Percentiles rank a stretch among this genome's conserved stretches.
Evolutionary conservation across 2,888 invertebrate genomes (phyloP).

Genomic region (Rhogogaster chlorosoma): DNA sequence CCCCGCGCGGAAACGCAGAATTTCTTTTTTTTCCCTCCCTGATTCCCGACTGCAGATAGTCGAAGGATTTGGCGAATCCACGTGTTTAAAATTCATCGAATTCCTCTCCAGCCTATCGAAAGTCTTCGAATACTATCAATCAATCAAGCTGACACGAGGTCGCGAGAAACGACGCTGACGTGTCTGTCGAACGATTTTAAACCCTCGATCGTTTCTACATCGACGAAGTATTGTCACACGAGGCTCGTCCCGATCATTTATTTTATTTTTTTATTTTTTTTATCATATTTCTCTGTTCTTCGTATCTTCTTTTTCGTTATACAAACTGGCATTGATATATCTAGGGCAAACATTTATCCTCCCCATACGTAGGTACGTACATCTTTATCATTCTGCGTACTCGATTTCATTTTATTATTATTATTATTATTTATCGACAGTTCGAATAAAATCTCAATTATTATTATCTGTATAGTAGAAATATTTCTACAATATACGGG

Average conservation of each 20-base stretch:
- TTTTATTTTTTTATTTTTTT: neutral
- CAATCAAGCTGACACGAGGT: conserved; percentile 14
- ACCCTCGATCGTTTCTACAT: conserved; percentile 2
- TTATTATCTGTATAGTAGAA: neutral
- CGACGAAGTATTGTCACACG: conserved; percentile 9
- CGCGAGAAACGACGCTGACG: conserved; percentile 20
- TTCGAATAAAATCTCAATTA: no score
- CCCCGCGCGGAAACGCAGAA: neutral
- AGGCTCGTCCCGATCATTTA: neutral
- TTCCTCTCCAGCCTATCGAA: conserved; percentile 13
- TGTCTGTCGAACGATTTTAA: conserved; percentile 9
- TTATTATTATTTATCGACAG: neutral
- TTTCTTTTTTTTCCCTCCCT: neutral
- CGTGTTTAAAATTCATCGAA: conserved; percentile 33
- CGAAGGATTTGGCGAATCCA: neutral
- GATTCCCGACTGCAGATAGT: neutral
- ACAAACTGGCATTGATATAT: neutral
- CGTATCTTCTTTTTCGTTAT: neutral
- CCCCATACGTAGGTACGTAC: no score
- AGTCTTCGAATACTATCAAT: conserved; percentile 20
- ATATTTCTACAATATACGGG: neutral
- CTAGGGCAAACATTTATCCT: neutral
- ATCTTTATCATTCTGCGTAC: no score
- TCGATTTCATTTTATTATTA: neutral
- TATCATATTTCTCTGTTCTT: neutral